Base-by-base conservation (phyloP, 2,113 vertebrate species). In the Tachycineta bicolor region DNA sequence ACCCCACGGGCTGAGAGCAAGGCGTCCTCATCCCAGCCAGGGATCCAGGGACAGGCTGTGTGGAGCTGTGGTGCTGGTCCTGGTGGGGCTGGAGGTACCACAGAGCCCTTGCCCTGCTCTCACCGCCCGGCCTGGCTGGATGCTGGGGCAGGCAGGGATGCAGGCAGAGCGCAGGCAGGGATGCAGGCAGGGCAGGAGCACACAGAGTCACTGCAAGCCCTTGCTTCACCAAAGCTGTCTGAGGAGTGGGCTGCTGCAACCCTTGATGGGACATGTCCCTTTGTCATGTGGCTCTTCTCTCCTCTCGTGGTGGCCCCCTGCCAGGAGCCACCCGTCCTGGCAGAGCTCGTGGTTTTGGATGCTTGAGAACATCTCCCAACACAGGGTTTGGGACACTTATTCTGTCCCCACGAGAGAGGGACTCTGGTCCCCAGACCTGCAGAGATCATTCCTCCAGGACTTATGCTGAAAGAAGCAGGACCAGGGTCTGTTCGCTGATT, bases 251-350 rank as follows among this genome's bases (percentile, higher is more conserved):
- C 37, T 59, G 53, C 37, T 14, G 2, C 58, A 63, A 60, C 25
- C 37, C 52, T 73, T 1, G 1, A 6, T 34, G 75, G 18, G 31
- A 31, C 10, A 0, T 14, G 29, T 65, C 39, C 4, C 1, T 75
- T n/a, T 73, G 22, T 74, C 73, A 29, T 3, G 0, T 1, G 1
- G 56, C 88, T 91, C 23, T 55, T 70, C 20, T 25, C 17, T 89
- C 31, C 49, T 15, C 31, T 80, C 25, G 0, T 25, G 31, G 77
- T 87, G 25, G 19, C 14, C 29, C 4, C 49, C 18, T 29, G 16
- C 19, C 0, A 0, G 52, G 29, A 37, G 9, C 34, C 2, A 2
- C 19, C 62, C 3, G 0, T 75, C 25, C 39, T 2, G 0, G 28
- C 34, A 28, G 63, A 64, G 18, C n/a, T 1, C 2, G 25, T 71